phyloP scores from a whole-genome alignment of 2,797 vertebrate species.

The Pristis pectinata region DNA sequence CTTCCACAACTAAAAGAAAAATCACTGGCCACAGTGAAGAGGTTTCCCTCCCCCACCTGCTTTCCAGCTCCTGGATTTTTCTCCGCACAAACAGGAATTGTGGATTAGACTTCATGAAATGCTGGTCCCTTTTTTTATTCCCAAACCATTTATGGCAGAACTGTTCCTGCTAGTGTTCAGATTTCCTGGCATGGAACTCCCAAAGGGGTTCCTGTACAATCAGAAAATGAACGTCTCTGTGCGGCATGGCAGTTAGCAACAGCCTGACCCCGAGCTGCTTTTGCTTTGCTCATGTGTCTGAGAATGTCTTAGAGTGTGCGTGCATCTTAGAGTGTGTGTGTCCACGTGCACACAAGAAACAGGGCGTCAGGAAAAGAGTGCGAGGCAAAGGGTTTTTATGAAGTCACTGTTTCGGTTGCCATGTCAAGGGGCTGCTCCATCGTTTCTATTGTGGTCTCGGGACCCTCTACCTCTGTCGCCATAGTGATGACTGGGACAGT shows the following conservation, averaged over 20 bases:
- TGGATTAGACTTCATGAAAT: background rate
- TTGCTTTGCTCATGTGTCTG: conserved; percentile 34
- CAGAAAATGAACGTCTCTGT: background rate
- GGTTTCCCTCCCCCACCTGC: background rate
- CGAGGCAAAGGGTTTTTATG: conserved; percentile 39
- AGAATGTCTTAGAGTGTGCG: background rate
- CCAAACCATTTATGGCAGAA: background rate
- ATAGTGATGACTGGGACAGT: conserved; percentile 58
- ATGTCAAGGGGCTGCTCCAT: conserved; percentile 42
- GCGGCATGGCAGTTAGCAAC: background rate
- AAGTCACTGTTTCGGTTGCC: conserved; percentile 43
- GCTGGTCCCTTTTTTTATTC: background rate
- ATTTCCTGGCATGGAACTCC: background rate
- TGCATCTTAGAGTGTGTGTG: background rate
- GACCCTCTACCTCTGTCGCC: conserved; percentile 49
- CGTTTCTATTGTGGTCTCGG: conserved; percentile 40
- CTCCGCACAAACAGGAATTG: background rate
- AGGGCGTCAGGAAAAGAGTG: background rate
- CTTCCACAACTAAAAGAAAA: background rate
- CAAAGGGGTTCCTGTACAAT: background rate
- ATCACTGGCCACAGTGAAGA: background rate
- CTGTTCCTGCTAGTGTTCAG: conserved; percentile 4
- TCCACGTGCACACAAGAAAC: too few relatives aligned
- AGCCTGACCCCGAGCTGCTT: conserved; percentile 24
- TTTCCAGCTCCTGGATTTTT: background rate